A percentile compares a stretch with the other conserved stretches of the same genome.
Conservation (phyloP, 2,797 vertebrate genomes). For the Gallinago nigripennis region DNA sequence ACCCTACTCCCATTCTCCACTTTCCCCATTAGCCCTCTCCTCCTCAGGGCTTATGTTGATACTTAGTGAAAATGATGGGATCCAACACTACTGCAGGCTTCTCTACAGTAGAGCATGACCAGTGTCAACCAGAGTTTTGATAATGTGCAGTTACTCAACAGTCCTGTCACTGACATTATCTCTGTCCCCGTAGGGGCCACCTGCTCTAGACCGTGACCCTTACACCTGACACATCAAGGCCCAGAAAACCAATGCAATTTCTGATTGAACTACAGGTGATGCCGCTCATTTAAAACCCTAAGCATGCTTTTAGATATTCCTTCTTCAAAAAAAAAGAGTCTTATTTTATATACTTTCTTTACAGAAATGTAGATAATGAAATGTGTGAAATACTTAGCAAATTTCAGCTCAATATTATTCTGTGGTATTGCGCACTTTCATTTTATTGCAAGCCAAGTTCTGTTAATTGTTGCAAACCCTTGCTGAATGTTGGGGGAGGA, state of each 20-base stretch:
- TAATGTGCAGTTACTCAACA: conserved; percentile 63
- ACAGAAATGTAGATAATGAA: conserved; percentile 21
- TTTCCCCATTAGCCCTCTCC: conserved; percentile 26
- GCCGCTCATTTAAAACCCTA: conserved; percentile 20
- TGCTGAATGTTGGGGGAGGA: neutral
- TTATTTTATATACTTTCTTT: neutral
- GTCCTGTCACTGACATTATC: conserved; percentile 52
- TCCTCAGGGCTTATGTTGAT: conserved; percentile 61
- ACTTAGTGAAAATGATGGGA: conserved; percentile 67
- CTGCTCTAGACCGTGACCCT: conserved; percentile 67
- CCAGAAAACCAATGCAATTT: conserved; percentile 9
- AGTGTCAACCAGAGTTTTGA: conserved; percentile 68
- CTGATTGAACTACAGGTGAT: neutral
- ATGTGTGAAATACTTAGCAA: neutral
- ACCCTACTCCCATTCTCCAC: neutral
- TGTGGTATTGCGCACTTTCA: neutral
- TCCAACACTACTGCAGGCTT: conserved; percentile 58
- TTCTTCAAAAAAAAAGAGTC: neutral
- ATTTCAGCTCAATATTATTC: neutral
- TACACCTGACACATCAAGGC: conserved; percentile 50
- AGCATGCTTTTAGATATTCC: neutral
- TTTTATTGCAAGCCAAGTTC: neutral
- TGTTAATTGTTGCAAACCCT: conserved; percentile 6
- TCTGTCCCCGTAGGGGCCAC: conserved; percentile 50
- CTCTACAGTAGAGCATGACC: conserved; percentile 53